These are phyloP conservation scores for Trissoscelio sp. DNA, from an alignment of 2,888 invertebrate species.

Conservation along the genomic window DNA sequence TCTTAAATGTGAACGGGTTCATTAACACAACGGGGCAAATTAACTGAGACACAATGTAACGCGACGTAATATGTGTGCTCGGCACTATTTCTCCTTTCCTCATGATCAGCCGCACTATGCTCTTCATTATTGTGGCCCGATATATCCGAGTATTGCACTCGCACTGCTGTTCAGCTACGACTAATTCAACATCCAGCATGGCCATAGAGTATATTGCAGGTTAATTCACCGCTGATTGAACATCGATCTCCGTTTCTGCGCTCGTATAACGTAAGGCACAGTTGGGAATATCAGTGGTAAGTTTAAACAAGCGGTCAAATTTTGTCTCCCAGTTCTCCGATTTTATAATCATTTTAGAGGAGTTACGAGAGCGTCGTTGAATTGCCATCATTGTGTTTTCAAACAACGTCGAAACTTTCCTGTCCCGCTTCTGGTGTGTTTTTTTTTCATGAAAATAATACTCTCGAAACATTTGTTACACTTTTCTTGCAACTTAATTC, in stretches of 20 bases:
- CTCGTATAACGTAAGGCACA: conserved; percentile 54
- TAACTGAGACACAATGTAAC: conserved; percentile 40
- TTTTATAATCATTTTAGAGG: conserved; percentile 29
- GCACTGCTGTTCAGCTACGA: conserved; percentile 58
- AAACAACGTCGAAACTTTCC: not conserved
- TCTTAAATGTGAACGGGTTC: no score
- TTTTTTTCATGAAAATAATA: conserved; percentile 4
- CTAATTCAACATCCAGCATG: conserved; percentile 67
- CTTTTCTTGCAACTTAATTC: no score
- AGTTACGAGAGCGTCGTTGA: conserved; percentile 1
- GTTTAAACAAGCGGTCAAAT: conserved; percentile 42
- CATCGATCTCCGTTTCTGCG: conserved; percentile 60
- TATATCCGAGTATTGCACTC: conserved; percentile 64
- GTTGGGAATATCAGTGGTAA: conserved; percentile 61
- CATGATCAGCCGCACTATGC: conserved; percentile 64
- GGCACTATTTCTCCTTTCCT: conserved; percentile 63
- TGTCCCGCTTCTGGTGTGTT: not conserved
- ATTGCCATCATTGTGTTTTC: not conserved
- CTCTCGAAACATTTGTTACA: not conserved
- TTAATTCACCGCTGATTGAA: conserved; percentile 70
- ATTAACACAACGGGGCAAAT: conserved; percentile 24
- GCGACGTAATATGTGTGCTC: conserved; percentile 41
- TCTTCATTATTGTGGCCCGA: conserved; percentile 67
- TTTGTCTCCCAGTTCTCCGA: conserved; percentile 29
- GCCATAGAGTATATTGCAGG: conserved; percentile 65